Conservation (phyloP, 2,888 invertebrate species). For the Pinctada fucata region DNA sequence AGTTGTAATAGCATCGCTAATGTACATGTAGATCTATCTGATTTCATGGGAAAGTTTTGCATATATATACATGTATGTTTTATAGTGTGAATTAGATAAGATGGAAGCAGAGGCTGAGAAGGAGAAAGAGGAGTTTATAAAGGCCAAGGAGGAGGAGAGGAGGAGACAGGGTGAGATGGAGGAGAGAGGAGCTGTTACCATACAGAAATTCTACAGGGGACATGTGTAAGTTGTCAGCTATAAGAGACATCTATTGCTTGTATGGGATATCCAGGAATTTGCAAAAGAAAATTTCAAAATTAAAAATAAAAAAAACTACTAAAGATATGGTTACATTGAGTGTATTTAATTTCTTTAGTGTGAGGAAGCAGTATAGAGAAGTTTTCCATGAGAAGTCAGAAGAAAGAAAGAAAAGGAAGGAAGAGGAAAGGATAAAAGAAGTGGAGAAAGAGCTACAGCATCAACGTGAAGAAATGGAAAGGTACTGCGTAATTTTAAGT, state of each 20-base stretch:
- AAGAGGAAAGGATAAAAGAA: conserved; percentile 45
- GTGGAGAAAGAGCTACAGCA: conserved; percentile 40
- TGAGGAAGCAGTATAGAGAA: conserved; percentile 41
- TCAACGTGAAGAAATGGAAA: conserved; percentile 45
- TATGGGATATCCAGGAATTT: too few relatives aligned
- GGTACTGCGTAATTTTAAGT: conserved; percentile 27
- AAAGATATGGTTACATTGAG: too few relatives aligned
- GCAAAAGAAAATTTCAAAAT: neutral
- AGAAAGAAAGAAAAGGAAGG: conserved; percentile 41
- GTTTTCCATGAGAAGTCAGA: conserved; percentile 43
- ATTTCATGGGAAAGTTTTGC: too few relatives aligned
- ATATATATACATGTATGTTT: too few relatives aligned
- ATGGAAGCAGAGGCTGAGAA: conserved; percentile 49
- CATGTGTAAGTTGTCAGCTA: conserved; percentile 53
- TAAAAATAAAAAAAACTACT: too few relatives aligned
- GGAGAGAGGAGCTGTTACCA: conserved; percentile 50
- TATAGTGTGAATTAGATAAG: conserved; percentile 49
- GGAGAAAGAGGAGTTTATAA: conserved; percentile 53
- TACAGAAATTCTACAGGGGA: conserved; percentile 64
- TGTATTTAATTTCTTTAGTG: conserved; percentile 22
- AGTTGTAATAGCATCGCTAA: too few relatives aligned
- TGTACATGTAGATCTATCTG: too few relatives aligned
- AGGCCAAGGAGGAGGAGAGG: conserved; percentile 47
- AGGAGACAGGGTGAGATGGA: conserved; percentile 47
- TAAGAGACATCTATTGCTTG: neutral